Percentiles rank a stretch among this genome's conserved stretches.
These are phyloP conservation scores for Argyresthia goedartella DNA, from an alignment of 2,888 invertebrate species.

Conservation along the genomic window DNA sequence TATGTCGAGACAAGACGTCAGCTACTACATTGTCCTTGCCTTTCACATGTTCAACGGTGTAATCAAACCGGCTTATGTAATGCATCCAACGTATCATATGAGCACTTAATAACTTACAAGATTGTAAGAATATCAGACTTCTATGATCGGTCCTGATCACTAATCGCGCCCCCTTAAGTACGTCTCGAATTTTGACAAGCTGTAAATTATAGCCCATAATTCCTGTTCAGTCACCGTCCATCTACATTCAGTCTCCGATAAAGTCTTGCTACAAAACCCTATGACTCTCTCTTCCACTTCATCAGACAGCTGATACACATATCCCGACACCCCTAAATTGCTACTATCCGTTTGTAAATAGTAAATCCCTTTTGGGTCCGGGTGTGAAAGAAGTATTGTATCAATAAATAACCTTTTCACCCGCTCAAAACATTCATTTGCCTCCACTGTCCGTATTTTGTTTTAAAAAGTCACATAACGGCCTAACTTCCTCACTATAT, in stretches of 20 bases:
- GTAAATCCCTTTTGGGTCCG: slow-evolving; percentile 4
- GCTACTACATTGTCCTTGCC: slow-evolving; percentile 19
- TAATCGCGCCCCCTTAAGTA: slow-evolving; percentile 14
- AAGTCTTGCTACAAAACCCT: slow-evolving; percentile 16
- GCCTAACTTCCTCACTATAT: slow-evolving; percentile 3
- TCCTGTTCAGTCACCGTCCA: slow-evolving; percentile 21
- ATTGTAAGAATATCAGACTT: slow-evolving; percentile 17
- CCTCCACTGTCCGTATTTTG: slow-evolving; percentile 10
- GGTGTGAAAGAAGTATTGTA: slow-evolving; percentile 7
- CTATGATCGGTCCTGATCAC: slow-evolving; percentile 20
- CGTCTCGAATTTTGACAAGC: slow-evolving; percentile 17
- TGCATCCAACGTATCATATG: slow-evolving; percentile 19
- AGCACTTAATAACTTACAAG: slow-evolving; percentile 15
- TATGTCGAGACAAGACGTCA: slow-evolving; percentile 18
- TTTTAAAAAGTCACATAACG: slow-evolving; percentile 11
- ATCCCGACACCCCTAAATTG: slow-evolving; percentile 14
- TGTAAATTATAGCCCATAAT: slow-evolving; percentile 16
- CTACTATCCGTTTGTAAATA: slow-evolving; percentile 16
- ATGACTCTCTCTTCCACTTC: slow-evolving; percentile 10
- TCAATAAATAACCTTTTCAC: slow-evolving; percentile 9
- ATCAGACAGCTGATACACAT: slow-evolving; percentile 10
- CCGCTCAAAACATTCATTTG: slow-evolving; percentile 3
- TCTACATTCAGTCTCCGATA: slow-evolving; percentile 11
- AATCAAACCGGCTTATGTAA: slow-evolving; percentile 18
- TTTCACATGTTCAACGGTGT: slow-evolving; percentile 14